phyloP scores from a whole-genome alignment of 2,888 invertebrate species.

The Eristalis arbustorum region DNA sequence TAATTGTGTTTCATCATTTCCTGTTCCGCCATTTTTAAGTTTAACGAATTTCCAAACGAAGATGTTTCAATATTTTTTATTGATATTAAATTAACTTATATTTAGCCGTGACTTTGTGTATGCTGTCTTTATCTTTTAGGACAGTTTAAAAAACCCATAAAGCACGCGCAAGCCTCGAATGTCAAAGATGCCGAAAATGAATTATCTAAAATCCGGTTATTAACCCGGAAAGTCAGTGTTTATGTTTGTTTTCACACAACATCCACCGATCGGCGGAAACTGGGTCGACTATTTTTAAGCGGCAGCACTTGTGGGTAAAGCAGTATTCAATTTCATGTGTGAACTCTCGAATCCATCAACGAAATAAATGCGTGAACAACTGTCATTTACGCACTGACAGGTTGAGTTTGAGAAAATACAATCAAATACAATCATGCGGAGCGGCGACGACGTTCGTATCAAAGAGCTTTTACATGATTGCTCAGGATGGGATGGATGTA shows the following conservation, averaged over 20 bases:
- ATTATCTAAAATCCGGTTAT: not conserved
- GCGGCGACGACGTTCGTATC: not conserved
- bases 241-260: not conserved
- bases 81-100: not conserved
- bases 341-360: not conserved
- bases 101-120: not conserved
- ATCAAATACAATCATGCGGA: not conserved
- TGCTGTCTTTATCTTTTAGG: not conserved
- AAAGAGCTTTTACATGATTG: not conserved
- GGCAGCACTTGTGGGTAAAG: not conserved
- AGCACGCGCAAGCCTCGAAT: not conserved
- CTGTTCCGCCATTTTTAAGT: not conserved
- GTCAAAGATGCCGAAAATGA: not conserved
- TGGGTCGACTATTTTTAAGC: constrained; percentile 17
- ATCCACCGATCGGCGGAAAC: not conserved
- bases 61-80: not conserved
- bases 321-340: not conserved
- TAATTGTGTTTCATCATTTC: not conserved
- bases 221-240: not conserved
- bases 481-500: not conserved
- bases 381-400: not conserved
- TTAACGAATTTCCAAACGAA: not conserved
- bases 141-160: not conserved
- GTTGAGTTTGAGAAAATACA: not conserved
- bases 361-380: not conserved